Evolutionary conservation across 1,140 invertebrate genomes (phyloP).

Genomic region (Phocides pigmalion): DNA sequence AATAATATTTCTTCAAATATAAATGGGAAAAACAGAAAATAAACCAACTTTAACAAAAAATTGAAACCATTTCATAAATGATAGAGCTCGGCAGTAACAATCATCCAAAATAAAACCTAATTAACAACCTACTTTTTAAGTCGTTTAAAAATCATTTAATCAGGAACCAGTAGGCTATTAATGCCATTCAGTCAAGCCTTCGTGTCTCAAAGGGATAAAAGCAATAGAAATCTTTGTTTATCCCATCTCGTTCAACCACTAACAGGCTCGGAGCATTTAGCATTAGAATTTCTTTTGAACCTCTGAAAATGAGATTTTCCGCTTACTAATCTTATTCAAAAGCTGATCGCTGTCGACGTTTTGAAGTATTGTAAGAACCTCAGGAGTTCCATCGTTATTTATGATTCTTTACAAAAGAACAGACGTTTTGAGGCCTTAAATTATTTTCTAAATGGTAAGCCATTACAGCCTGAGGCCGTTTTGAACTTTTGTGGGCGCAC

Average conservation of each 20-base stretch:
- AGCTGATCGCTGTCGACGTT: neutral
- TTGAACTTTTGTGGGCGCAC: too few species aligned
- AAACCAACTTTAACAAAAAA: too few species aligned
- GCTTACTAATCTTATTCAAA: slow-evolving; percentile 23
- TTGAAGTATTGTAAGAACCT: slow-evolving; percentile 8
- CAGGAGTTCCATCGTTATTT: slow-evolving; percentile 1
- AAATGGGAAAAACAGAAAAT: too few species aligned
- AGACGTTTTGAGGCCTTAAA: neutral
- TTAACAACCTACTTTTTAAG: too few species aligned
- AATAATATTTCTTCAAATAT: too few species aligned
- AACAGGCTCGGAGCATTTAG: slow-evolving; percentile 4
- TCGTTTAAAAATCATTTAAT: neutral
- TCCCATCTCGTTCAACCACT: neutral
- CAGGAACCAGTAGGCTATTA: too few species aligned
- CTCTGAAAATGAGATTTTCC: slow-evolving; percentile 19
- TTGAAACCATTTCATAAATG: too few species aligned
- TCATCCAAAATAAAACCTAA: too few species aligned
- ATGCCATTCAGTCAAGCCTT: too few species aligned
- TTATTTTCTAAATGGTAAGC: slow-evolving; percentile 11
- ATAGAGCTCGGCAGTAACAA: too few species aligned
- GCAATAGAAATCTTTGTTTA: slow-evolving; percentile 7
- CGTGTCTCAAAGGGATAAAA: neutral
- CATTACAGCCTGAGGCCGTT: slow-evolving; percentile 5
- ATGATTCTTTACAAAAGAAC: neutral
- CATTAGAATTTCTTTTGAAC: slow-evolving; percentile 20